Evolutionary conservation across 1,140 invertebrate genomes (phyloP), one percentile per base, ranked within the genome.

Genomic region (Bombus sibiricus): DNA sequence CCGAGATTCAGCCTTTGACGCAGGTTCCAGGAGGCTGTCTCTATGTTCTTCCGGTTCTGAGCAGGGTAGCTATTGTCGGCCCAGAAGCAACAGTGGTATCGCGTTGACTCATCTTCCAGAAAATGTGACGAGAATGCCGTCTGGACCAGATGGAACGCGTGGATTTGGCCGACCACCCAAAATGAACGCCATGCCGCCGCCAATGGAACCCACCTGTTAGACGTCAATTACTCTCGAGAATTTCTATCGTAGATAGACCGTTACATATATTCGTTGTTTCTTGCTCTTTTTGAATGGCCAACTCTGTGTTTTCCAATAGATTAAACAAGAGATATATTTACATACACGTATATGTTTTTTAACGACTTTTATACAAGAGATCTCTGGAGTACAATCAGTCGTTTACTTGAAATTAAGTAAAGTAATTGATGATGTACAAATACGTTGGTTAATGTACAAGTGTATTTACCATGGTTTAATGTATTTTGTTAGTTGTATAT

Each of bases 71-170:
- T 92, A 89, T 25, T 93, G 91, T 84, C 91, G 96, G 41, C 95
- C 96, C 1, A 94, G 96, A 79, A 96, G 96, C 86, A 96, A 96
- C 87, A 96, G 96, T 76, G 93, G 93, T 82, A 92, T 95, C 59
- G 94, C 95, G 9, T 94, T 94, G 77, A 90, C 92, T 13, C 96
- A 96, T 89, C 88, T 96, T 34, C 95, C 96, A 32, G 97, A 97
- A 73, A 97, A 97, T 87, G 96, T 98, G 28, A 95, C 98, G n/a
- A 96, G 98, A 59, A 96, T 97, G 93, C 98, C 98, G 0, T 96
- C 96, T 82, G 98, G 98, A 13, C 98, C 98, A 8, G 98, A 98
- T 94, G 98, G 98, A 39, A 97, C 97, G 41, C 96, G 96, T 75
- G 98, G 98, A 47, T 98, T 98, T 89, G 93, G 92, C 32, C 90